phyloP scores from a whole-genome alignment of 2,797 vertebrate species.

The Alca torda region DNA sequence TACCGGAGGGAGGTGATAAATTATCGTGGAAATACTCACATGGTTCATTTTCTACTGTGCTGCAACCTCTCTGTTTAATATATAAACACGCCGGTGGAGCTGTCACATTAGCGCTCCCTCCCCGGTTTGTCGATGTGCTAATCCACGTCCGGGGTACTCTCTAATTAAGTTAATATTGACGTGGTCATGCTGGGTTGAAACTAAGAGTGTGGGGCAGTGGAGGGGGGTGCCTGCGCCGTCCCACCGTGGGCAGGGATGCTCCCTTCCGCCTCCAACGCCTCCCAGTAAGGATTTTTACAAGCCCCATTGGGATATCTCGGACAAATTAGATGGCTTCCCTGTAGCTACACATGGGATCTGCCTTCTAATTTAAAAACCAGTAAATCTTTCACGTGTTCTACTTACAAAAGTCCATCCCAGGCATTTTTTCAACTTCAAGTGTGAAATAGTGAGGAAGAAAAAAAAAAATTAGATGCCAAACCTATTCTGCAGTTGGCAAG shows the following conservation, averaged over 20 bases:
- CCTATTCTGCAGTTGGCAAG: background rate
- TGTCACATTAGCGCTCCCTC: background rate
- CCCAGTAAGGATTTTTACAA: background rate
- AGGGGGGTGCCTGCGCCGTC: fast-evolving
- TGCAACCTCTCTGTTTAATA: background rate
- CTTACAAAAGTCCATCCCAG: background rate
- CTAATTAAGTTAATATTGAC: background rate
- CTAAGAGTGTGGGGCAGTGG: background rate
- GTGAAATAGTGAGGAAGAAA: background rate
- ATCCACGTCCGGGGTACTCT: background rate
- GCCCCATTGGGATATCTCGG: background rate
- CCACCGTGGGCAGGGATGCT: background rate
- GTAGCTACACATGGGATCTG: background rate
- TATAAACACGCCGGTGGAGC: background rate
- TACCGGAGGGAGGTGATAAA: background rate
- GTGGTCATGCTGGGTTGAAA: background rate
- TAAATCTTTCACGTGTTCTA: background rate
- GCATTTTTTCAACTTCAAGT: background rate
- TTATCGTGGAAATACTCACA: background rate
- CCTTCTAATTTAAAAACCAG: background rate
- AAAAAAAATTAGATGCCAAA: background rate
- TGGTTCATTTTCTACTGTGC: background rate
- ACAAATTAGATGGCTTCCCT: background rate
- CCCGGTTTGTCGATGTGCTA: background rate
- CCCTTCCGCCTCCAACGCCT: background rate